Evolutionary conservation across 2,797 vertebrate genomes (phyloP).

Genomic region (Karalla daura): DNA sequence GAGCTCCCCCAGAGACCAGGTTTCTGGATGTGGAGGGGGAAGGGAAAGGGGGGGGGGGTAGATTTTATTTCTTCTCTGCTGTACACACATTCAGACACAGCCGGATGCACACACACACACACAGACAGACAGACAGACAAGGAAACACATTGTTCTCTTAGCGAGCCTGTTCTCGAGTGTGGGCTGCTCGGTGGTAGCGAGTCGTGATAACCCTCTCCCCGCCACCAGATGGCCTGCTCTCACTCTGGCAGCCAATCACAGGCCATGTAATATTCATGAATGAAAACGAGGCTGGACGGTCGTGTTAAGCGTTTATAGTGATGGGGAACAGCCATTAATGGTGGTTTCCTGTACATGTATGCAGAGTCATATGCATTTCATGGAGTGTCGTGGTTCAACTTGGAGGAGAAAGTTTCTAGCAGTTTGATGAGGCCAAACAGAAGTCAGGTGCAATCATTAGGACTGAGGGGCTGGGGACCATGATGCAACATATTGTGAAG

Average conservation of each 20-base stretch:
- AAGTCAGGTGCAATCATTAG: conserved; percentile 1
- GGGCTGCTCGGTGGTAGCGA: conserved; percentile 46
- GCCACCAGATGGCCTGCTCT: conserved; percentile 59
- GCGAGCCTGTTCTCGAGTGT: conserved; percentile 37
- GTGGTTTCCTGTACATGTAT: too few species aligned
- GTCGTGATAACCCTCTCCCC: conserved; percentile 53
- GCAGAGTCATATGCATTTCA: neutral
- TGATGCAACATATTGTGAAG: too few species aligned
- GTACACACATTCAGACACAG: conserved; percentile 29
- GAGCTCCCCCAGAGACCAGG: conserved; percentile 29
- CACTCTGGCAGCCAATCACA: conserved; percentile 53
- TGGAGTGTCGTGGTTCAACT: conserved; percentile 12
- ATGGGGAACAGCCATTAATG: conserved; percentile 27
- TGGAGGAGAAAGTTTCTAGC: neutral
- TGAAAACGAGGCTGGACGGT: conserved; percentile 52
- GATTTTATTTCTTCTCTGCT: conserved; percentile 39
- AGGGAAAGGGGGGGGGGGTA: too few species aligned
- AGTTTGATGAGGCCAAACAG: conserved; percentile 13
- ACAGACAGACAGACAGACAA: conserved; percentile 12
- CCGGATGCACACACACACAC: conserved; percentile 14
- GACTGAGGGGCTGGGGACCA: too few species aligned
- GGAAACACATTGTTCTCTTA: conserved; percentile 33
- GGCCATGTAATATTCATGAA: conserved; percentile 55
- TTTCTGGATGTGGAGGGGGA: conserved; percentile 19
- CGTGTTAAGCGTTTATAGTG: conserved; percentile 42